Evolutionary conservation across 1,140 invertebrate genomes (phyloP).

Genomic region (Drosophila nebulosa): DNA sequence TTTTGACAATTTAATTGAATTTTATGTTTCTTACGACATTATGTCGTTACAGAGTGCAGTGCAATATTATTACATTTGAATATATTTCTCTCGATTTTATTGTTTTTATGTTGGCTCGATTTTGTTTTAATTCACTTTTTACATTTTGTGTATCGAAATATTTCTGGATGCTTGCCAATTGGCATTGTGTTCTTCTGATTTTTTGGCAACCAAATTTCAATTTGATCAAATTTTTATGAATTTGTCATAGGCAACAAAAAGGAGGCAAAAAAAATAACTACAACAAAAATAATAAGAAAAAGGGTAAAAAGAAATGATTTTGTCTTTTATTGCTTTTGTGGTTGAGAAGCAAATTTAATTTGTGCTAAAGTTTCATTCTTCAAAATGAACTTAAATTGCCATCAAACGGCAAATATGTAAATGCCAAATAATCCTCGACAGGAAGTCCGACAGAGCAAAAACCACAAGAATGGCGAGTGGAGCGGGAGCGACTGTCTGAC

Average conservation of each 20-base stretch:
- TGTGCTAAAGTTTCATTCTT: background rate
- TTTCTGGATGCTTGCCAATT: slow-evolving; percentile 28
- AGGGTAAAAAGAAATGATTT: slow-evolving; percentile 6
- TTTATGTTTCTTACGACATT: slow-evolving; percentile 48
- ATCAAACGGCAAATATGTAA: slow-evolving; percentile 2
- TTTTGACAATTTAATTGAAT: slow-evolving; percentile 60
- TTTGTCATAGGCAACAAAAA: background rate
- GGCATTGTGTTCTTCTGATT: slow-evolving; percentile 19
- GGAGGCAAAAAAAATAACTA: background rate
- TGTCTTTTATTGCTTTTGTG: slow-evolving; percentile 9
- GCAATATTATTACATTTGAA: slow-evolving; percentile 40
- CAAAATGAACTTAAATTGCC: background rate
- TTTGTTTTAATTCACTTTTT: slow-evolving; percentile 25
- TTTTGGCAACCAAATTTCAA: slow-evolving; percentile 53
- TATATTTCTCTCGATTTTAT: background rate
- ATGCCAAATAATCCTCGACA: background rate
- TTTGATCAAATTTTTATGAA: slow-evolving; percentile 65
- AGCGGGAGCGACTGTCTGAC: slow-evolving; percentile 14
- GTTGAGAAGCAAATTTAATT: background rate
- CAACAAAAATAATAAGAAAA: background rate
- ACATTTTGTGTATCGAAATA: slow-evolving; percentile 26
- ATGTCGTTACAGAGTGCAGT: slow-evolving; percentile 8
- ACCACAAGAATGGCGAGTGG: background rate
- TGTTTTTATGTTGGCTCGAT: slow-evolving; percentile 7
- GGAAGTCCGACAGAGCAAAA: slow-evolving; percentile 4